These are phyloP conservation scores for Dicentrarchus labrax DNA, from an alignment of 2,113 vertebrate species.

Conservation along the genomic window DNA sequence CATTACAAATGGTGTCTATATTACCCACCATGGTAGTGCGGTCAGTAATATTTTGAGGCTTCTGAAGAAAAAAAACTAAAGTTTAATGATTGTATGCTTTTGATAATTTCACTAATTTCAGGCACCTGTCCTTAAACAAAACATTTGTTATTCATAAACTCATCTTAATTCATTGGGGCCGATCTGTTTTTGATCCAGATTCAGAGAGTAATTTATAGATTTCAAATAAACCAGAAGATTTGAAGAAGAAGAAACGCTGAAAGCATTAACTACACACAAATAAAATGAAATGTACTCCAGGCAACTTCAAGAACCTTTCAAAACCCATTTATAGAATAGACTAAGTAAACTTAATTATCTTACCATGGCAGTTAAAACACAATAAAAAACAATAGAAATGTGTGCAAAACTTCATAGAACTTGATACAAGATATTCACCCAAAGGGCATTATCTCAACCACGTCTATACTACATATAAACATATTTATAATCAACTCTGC, in stretches of 20 bases:
- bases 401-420: not conserved
- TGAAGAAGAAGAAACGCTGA: not conserved
- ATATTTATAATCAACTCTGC: not conserved
- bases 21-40: not conserved
- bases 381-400: not conserved
- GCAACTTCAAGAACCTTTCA: not conserved
- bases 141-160: not conserved
- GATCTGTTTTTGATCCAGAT: not conserved
- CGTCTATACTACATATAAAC: not conserved
- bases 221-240: not conserved
- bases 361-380: not conserved
- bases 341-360: not conserved
- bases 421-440: no score
- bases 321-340: not conserved
- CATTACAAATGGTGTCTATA: constrained; percentile 19
- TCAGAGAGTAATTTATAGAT: no score
- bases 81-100: not conserved
- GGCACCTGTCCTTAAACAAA: no score
- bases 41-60: not conserved
- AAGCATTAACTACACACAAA: not conserved
- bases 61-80: not conserved
- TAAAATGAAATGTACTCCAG: not conserved
- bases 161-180: not conserved
- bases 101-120: no score
- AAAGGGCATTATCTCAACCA: not conserved